Conservation (phyloP, 2,888 invertebrate genomes). For the Temnothorax unifasciatus region DNA sequence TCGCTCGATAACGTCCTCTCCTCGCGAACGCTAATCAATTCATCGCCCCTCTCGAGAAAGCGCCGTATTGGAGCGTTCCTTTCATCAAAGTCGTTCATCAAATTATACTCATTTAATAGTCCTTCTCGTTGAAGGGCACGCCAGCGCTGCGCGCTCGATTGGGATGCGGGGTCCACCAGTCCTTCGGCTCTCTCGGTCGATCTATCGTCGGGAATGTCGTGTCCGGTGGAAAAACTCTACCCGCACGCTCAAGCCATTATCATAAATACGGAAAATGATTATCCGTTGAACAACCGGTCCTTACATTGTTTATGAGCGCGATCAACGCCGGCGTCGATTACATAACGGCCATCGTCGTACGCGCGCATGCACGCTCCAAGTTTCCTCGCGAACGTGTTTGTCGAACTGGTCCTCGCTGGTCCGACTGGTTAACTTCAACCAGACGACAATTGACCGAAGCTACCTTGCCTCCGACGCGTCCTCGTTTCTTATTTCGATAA, state of each 20-base stretch:
- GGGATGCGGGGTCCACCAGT: not conserved
- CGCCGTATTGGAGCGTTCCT: not conserved
- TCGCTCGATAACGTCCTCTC: slow-evolving; percentile 53
- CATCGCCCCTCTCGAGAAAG: not conserved
- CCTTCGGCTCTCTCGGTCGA: not conserved
- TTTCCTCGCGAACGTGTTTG: slow-evolving; percentile 42
- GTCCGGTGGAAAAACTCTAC: slow-evolving; percentile 24
- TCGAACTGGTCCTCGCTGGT: slow-evolving; percentile 72
- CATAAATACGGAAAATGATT: slow-evolving; percentile 41
- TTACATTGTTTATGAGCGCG: slow-evolving; percentile 66
- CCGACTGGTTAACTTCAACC: slow-evolving; percentile 66
- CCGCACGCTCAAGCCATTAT: slow-evolving; percentile 36
- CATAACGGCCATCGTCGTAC: slow-evolving; percentile 74
- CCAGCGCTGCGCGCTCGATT: not conserved
- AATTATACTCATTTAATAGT: slow-evolving; percentile 4
- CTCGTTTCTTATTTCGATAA: slow-evolving; percentile 6
- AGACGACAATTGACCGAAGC: slow-evolving; percentile 65
- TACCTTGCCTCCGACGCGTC: slow-evolving; percentile 61
- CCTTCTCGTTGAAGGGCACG: not conserved
- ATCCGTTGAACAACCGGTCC: slow-evolving; percentile 54
- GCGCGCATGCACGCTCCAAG: slow-evolving; percentile 58
- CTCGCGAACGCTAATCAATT: slow-evolving; percentile 16
- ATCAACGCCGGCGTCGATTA: slow-evolving; percentile 70
- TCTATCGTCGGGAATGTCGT: not conserved
- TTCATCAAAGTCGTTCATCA: slow-evolving; percentile 4